Percentiles rank a stretch among this genome's conserved stretches.
These are phyloP conservation scores for Lacerta viridis DNA, from an alignment of 2,797 vertebrate species.

Conservation along the genomic window DNA sequence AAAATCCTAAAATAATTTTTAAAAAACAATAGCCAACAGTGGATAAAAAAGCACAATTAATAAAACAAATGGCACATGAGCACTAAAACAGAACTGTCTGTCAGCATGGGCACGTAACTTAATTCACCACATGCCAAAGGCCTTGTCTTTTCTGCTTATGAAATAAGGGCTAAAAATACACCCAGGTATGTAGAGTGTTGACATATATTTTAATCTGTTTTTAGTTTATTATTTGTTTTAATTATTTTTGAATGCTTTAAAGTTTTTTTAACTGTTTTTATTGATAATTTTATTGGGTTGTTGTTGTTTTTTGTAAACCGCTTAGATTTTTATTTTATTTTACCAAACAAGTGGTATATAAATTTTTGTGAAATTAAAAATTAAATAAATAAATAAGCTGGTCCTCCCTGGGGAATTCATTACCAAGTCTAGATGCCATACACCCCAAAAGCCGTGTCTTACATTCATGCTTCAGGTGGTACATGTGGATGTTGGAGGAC, in stretches of 20 bases:
- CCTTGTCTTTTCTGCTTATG: not conserved
- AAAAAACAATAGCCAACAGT: not conserved
- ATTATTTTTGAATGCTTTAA: no score
- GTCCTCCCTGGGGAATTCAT: not conserved
- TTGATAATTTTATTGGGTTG: no score
- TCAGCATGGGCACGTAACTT: not conserved
- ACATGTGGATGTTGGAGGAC: no score
- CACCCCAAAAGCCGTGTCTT: not conserved
- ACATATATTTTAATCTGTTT: no score
- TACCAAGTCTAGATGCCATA: not conserved
- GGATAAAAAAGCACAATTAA: not conserved
- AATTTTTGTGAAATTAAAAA: no score
- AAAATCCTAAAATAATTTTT: slow-evolving; percentile 14
- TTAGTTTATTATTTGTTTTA: no score
- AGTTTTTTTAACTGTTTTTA: no score
- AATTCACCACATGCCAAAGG: not conserved
- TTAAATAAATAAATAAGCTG: not conserved
- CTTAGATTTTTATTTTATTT: no score
- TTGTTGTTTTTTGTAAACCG: no score
- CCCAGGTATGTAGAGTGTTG: no score
- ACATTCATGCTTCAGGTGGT: not conserved
- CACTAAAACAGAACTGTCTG: not conserved
- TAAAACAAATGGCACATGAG: not conserved
- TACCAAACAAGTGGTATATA: no score
- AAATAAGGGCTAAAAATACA: not conserved